These are phyloP conservation scores for Protomyctophum bolini DNA, from an alignment of 2,113 vertebrate genomes.

Conservation along the genomic window DNA sequence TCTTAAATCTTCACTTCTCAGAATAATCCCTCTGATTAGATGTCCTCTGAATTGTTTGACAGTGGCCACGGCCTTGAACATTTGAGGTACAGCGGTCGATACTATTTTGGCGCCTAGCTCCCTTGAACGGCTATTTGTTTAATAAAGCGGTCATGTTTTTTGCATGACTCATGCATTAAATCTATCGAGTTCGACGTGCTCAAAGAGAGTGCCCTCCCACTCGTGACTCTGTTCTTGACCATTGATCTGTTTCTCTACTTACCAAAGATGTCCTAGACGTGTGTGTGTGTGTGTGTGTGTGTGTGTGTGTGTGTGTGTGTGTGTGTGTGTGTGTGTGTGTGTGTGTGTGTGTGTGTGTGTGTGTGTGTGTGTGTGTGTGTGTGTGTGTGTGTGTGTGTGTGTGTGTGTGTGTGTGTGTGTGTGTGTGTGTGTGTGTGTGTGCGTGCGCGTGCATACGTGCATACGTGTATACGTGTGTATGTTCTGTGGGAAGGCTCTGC, in stretches of 20 bases:
- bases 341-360: conserved; percentile 6
- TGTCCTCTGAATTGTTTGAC: background rate
- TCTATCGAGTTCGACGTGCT: conserved; percentile 25
- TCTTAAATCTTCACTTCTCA: conserved; percentile 5
- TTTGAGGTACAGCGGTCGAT: conserved; percentile 22
- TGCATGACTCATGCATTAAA: conserved; percentile 25
- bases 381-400: conserved; percentile 9
- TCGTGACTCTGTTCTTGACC: background rate
- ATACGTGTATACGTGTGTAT: background rate
- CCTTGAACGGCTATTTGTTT: conserved; percentile 20
- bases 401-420: background rate
- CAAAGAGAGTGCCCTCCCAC: conserved; percentile 24
- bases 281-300: background rate
- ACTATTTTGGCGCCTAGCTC: background rate
- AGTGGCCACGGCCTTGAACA: background rate
- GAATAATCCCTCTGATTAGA: conserved; percentile 2
- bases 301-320: background rate
- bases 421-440: background rate
- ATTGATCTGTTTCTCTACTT: conserved; percentile 30
- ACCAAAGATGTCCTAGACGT: background rate
- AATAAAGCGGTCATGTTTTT: conserved; percentile 9
- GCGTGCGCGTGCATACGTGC: conserved; percentile 5
- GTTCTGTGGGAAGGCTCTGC: background rate
- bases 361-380: conserved; percentile 1
- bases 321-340: conserved; percentile 12